Percentiles rank a stretch among this genome's conserved stretches.
Conservation (phyloP, 2,888 invertebrate species). For the Drosophila trichaetosa region DNA sequence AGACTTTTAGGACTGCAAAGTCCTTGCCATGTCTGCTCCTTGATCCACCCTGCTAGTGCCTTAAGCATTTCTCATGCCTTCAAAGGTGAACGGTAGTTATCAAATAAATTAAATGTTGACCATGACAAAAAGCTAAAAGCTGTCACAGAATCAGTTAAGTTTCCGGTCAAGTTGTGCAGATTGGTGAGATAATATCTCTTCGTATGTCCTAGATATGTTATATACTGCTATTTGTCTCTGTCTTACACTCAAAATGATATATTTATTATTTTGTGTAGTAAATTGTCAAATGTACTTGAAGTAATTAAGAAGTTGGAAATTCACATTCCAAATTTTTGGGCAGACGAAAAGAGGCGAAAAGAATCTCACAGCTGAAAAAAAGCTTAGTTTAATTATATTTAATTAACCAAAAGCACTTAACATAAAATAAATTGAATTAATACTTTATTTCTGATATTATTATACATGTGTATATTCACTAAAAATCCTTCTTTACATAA, state of each 20-base stretch:
- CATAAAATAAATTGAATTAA: background rate
- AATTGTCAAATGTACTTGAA: conserved; percentile 7
- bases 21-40: conserved; percentile 12
- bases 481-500: conserved; percentile 6
- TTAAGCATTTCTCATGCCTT: conserved; percentile 7
- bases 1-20: conserved; percentile 44
- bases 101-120: conserved; percentile 70
- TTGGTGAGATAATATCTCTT: conserved; percentile 39
- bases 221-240: conserved; percentile 6
- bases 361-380: background rate
- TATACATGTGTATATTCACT: background rate
- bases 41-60: conserved; percentile 3
- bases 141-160: conserved; percentile 50
- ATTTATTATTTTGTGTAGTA: conserved; percentile 10
- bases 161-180: conserved; percentile 50
- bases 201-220: background rate
- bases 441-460: background rate
- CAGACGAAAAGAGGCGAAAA: background rate
- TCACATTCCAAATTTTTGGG: background rate
- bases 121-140: conserved; percentile 56
- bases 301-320: background rate
- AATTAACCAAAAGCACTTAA: conserved; percentile 2
- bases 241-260: conserved; percentile 12
- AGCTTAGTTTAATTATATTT: background rate
- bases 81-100: conserved; percentile 57